These are phyloP conservation scores for Paratrypauchen microcephalus DNA, from an alignment of 2,797 vertebrate species.

Conservation along the genomic window DNA sequence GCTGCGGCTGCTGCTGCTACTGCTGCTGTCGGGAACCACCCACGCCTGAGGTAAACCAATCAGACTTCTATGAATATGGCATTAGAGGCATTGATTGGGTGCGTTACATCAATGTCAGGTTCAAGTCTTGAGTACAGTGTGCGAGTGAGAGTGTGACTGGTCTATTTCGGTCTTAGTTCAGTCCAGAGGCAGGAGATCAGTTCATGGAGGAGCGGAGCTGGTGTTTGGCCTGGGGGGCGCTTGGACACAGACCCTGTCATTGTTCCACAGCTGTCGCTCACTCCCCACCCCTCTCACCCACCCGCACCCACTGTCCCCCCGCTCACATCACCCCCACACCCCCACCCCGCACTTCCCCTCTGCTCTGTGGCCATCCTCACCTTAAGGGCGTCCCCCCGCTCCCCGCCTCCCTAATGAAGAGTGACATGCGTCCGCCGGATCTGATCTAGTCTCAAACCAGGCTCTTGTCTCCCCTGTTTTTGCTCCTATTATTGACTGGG, in stretches of 20 bases:
- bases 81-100: conserved; percentile 66
- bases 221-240: conserved; percentile 74
- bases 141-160: conserved; percentile 63
- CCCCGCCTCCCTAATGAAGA: conserved; percentile 79
- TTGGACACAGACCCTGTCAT: conserved; percentile 79
- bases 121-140: conserved; percentile 41
- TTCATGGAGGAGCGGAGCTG: conserved; percentile 74
- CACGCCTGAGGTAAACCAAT: conserved; percentile 68
- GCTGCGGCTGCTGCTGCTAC: conserved; percentile 65
- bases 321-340: background rate
- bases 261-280: conserved; percentile 79
- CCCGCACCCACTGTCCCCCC: conserved; percentile 11
- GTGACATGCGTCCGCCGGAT: conserved; percentile 78
- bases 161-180: conserved; percentile 63
- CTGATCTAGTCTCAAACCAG: conserved; percentile 67
- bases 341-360: conserved; percentile 17
- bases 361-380: conserved; percentile 68
- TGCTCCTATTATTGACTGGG: conserved; percentile 68
- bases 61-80: conserved; percentile 70
- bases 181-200: conserved; percentile 71
- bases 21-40: conserved; percentile 43
- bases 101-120: conserved; percentile 66
- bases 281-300: conserved; percentile 6
- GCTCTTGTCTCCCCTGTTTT: conserved; percentile 66
- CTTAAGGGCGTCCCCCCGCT: conserved; percentile 71